A percentile compares a stretch with the other conserved stretches of the same genome.
These are phyloP conservation scores for Pipistrellus kuhlii DNA, from an alignment of 2,797 vertebrate species.

Conservation along the genomic window DNA sequence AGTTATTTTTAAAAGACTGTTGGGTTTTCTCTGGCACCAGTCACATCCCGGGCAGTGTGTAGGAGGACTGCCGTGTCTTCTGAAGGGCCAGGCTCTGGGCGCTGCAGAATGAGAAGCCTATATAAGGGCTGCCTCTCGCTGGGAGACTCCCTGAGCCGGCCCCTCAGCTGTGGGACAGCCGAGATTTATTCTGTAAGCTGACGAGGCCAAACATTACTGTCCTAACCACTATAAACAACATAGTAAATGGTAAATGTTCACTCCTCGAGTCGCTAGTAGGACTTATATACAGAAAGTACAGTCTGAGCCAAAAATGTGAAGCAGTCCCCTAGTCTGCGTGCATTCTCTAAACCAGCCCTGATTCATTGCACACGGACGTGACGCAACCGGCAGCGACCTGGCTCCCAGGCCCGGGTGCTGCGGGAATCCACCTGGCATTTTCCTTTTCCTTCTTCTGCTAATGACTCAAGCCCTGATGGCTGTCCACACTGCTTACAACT, in stretches of 20 bases:
- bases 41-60: background rate
- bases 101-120: slow-evolving; percentile 55
- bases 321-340: slow-evolving; percentile 52
- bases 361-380: slow-evolving; percentile 66
- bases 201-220: slow-evolving; percentile 60
- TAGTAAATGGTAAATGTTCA: slow-evolving; percentile 80
- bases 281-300: slow-evolving; percentile 76
- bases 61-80: background rate
- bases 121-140: slow-evolving; percentile 54
- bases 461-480: slow-evolving; percentile 1
- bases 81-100: slow-evolving; percentile 19
- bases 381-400: slow-evolving; percentile 1
- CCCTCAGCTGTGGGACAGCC: slow-evolving; percentile 71
- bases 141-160: slow-evolving; percentile 60
- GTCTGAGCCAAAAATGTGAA: slow-evolving; percentile 70
- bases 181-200: slow-evolving; percentile 80
- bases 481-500: slow-evolving; percentile 38
- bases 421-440: background rate
- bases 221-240: slow-evolving; percentile 80
- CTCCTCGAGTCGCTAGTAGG: slow-evolving; percentile 70
- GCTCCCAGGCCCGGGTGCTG: background rate
- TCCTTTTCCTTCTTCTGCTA: background rate
- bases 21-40: slow-evolving; percentile 20
- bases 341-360: slow-evolving; percentile 59
- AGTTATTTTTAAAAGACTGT: background rate